Percentiles rank a stretch among this genome's conserved stretches.
These are phyloP conservation scores for Craniophora ligustri DNA, from an alignment of 2,888 invertebrate species.

Conservation along the genomic window DNA sequence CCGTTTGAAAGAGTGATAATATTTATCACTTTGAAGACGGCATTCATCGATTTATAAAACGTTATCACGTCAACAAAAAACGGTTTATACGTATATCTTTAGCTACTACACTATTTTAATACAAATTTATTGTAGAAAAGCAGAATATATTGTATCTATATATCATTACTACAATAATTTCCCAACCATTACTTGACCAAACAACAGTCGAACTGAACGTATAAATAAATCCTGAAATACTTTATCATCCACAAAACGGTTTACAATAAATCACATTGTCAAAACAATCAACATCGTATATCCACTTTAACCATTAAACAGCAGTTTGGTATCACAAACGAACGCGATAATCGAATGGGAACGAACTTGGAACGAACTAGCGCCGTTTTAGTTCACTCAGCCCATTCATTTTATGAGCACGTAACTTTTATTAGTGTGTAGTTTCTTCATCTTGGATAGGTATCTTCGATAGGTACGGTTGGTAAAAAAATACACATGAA, in stretches of 20 bases:
- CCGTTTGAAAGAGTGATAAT: no score
- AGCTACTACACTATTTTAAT: no score
- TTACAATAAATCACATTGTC: slow-evolving; percentile 32
- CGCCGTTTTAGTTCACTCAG: slow-evolving; percentile 24
- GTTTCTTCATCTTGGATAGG: not conserved
- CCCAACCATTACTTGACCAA: not conserved
- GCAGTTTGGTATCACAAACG: slow-evolving; percentile 26
- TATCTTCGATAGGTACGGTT: not conserved
- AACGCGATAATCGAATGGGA: slow-evolving; percentile 38
- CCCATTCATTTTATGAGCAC: slow-evolving; percentile 30
- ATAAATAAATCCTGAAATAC: slow-evolving; percentile 16
- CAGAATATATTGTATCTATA: no score
- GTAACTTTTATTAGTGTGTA: slow-evolving; percentile 2
- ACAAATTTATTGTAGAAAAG: no score
- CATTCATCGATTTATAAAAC: no score
- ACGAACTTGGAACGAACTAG: slow-evolving; percentile 7
- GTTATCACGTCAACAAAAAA: no score
- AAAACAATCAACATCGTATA: slow-evolving; percentile 35
- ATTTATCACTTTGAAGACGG: no score
- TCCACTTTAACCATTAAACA: slow-evolving; percentile 39
- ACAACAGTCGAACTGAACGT: not conserved
- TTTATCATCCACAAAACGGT: slow-evolving; percentile 14
- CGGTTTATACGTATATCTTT: no score
- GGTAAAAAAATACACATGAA: no score
- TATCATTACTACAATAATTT: not conserved